These are phyloP conservation scores for Umimayanthus chanpuru DNA, from an alignment of 92 coral and sea anemone genomes.

Conservation along the genomic window DNA sequence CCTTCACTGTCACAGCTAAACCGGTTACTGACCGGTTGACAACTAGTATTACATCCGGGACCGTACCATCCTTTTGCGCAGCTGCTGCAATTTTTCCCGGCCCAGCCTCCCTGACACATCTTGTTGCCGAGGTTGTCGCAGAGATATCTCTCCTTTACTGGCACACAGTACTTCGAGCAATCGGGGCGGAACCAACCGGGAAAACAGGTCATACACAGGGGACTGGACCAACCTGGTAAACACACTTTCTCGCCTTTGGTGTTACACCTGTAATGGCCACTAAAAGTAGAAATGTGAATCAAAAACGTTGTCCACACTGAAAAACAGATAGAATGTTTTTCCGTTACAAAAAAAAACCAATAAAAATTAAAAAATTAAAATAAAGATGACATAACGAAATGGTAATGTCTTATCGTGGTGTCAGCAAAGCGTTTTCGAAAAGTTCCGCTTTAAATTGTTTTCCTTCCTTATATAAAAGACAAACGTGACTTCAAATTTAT, in stretches of 20 bases:
- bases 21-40: constrained; percentile 45
- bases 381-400: too few species aligned
- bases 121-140: constrained; percentile 57
- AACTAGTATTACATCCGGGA: constrained; percentile 38
- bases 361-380: too few species aligned
- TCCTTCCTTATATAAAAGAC: too few species aligned
- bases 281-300: not conserved
- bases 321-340: too few species aligned
- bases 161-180: constrained; percentile 52
- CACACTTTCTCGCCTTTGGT: constrained; percentile 52
- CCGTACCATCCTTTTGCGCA: constrained; percentile 63
- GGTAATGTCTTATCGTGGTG: too few species aligned
- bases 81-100: constrained; percentile 48
- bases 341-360: too few species aligned
- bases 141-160: constrained; percentile 40
- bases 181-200: constrained; percentile 44
- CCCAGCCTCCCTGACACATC: constrained; percentile 59
- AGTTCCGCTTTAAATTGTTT: too few species aligned
- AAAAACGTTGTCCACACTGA: too few species aligned
- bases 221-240: constrained; percentile 51
- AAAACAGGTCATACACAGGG: constrained; percentile 45
- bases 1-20: constrained; percentile 63
- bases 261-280: constrained; percentile 62
- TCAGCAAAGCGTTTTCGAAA: too few species aligned
- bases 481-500: too few species aligned